A percentile compares a stretch with the other conserved stretches of the same genome.
phyloP scores from a whole-genome alignment of 2,797 vertebrate genomes.

The Periparus ater region DNA sequence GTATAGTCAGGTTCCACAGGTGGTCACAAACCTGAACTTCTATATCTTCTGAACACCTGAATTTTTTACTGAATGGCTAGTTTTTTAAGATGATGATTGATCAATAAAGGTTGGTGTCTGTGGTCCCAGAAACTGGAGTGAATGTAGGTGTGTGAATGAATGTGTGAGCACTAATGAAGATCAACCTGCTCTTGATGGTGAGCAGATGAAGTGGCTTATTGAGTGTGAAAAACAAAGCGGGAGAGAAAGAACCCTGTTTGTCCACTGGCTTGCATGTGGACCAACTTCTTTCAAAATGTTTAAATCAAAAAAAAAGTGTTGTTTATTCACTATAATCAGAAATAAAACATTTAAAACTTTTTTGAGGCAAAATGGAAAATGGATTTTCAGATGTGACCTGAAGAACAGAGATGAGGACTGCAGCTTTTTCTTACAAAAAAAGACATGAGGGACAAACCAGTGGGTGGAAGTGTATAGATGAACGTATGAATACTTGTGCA shows the following conservation, averaged over 20 bases:
- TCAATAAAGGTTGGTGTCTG: neutral
- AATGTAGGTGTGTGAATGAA: neutral
- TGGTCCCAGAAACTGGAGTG: neutral
- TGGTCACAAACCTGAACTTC: neutral
- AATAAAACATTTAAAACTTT: neutral
- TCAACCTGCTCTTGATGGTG: neutral
- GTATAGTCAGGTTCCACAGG: neutral
- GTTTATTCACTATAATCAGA: neutral
- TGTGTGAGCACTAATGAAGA: neutral
- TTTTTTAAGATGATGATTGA: neutral
- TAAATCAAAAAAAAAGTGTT: neutral
- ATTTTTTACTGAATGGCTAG: neutral
- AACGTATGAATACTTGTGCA: neutral
- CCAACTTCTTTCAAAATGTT: neutral
- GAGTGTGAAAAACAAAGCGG: neutral
- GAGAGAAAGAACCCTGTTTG: neutral
- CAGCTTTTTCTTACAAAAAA: neutral
- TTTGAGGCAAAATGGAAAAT: neutral
- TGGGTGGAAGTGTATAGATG: rapidly evolving
- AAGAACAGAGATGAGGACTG: neutral
- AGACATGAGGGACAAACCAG: neutral
- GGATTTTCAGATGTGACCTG: neutral
- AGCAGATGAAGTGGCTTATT: neutral
- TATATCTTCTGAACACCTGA: neutral
- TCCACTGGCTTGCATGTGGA: neutral